These are phyloP conservation scores for Drosophila austrosaltans DNA, from an alignment of 2,888 invertebrate species.

Conservation along the genomic window DNA sequence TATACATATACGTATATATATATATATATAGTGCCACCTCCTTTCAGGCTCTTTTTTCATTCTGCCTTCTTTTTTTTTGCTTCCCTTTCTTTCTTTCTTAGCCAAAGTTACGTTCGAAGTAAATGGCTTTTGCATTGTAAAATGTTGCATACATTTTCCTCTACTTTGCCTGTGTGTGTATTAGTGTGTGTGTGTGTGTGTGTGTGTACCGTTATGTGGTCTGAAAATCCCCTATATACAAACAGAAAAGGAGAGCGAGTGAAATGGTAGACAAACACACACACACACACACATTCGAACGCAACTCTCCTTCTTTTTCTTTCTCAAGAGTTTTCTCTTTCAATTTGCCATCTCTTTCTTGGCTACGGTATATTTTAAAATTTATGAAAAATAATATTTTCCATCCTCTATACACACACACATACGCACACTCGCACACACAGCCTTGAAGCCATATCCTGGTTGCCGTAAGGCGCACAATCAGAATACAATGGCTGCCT, in stretches of 20 bases:
- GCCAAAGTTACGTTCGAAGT: slow-evolving; percentile 43
- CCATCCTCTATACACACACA: slow-evolving; percentile 56
- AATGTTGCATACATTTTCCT: slow-evolving; percentile 80
- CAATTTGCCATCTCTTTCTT: slow-evolving; percentile 35
- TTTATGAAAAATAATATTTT: slow-evolving; percentile 82
- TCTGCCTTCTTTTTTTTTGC: slow-evolving; percentile 32
- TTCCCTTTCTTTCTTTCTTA: slow-evolving; percentile 31
- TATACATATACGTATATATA: slow-evolving; percentile 4
- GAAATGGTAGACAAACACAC: slow-evolving; percentile 33
- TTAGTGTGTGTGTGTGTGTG: slow-evolving; percentile 25
- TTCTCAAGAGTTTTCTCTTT: slow-evolving; percentile 3
- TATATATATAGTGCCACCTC: slow-evolving; percentile 11
- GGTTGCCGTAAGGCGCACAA: slow-evolving; percentile 51
- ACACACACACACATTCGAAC: slow-evolving; percentile 1
- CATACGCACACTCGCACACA: slow-evolving; percentile 9
- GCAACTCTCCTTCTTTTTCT: slow-evolving; percentile 1
- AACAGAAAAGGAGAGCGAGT: slow-evolving; percentile 32
- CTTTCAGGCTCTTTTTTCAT: slow-evolving; percentile 32
- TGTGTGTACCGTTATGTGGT: slow-evolving; percentile 37
- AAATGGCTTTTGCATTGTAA: slow-evolving; percentile 81
- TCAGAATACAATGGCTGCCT: slow-evolving; percentile 68
- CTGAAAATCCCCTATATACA: slow-evolving; percentile 51
- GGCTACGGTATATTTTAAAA: slow-evolving; percentile 77
- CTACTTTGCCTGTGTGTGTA: slow-evolving; percentile 65
- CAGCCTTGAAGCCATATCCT: slow-evolving; percentile 39